phyloP scores from a whole-genome alignment of 2,113 vertebrate species.

The Hassar affinis region DNA sequence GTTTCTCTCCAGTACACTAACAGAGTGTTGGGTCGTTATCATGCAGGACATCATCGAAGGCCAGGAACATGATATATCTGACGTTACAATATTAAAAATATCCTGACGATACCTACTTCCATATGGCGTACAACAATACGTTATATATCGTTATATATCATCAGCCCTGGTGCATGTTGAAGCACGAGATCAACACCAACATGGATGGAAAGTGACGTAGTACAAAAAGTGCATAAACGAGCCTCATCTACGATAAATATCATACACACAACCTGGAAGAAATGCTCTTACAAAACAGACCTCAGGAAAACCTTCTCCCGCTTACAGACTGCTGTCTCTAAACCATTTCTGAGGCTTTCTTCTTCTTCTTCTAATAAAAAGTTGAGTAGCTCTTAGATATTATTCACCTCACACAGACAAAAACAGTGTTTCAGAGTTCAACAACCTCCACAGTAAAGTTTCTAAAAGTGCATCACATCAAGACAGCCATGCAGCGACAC shows the following conservation, averaged over 20 bases:
- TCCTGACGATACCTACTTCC: not conserved
- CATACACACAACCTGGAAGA: constrained; percentile 46
- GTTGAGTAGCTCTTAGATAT: not conserved
- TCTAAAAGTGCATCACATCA: constrained; percentile 31
- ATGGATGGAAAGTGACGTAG: constrained; percentile 34
- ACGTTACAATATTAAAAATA: not conserved
- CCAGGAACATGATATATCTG: not conserved
- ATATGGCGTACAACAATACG: not conserved
- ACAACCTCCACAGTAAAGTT: constrained; percentile 4
- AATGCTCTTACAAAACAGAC: constrained; percentile 9
- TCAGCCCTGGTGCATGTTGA: constrained; percentile 19
- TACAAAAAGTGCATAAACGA: constrained; percentile 54
- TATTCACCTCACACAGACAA: constrained; percentile 11
- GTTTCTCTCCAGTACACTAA: not conserved
- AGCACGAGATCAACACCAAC: constrained; percentile 37
- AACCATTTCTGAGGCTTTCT: not conserved
- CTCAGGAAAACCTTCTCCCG: too few relatives aligned
- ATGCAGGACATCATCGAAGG: constrained; percentile 3
- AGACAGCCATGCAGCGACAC: constrained; percentile 30
- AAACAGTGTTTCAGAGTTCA: constrained; percentile 4
- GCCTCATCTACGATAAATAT: constrained; percentile 15
- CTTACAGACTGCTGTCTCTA: not conserved
- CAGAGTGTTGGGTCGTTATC: not conserved
- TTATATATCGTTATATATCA: not conserved
- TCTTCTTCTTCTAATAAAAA: not conserved